Evolutionary conservation across 1,140 invertebrate species (phyloP), one percentile per base, ranked within the genome.

Genomic region (Zaprionus kolodkinae): DNA sequence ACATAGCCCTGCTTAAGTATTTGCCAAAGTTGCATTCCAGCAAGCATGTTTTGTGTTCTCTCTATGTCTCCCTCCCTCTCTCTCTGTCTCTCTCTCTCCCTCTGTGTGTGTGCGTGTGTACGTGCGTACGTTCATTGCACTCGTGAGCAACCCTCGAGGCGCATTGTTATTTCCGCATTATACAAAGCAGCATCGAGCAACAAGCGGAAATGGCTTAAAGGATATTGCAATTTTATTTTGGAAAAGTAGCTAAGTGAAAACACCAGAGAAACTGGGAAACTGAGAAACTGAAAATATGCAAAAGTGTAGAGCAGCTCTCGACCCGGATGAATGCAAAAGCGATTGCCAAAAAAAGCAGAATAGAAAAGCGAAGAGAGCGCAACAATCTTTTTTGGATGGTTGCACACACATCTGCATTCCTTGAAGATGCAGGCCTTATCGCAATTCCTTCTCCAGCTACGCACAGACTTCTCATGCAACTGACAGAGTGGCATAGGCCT

Each of bases 181-280:
- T 56, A 73, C 71, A 82, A 72, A 87, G 61, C 67, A 65, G 64
- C 72, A 74, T 61, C 65, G 72, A 84, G 75, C 85, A 88, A 76
- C 78, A 76, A 85, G 78, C 85, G 85, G 85, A 89, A 85, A 89
- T 85, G 66, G 86, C 81, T 89, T 85, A 72, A 79, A 85, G 86
- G 86, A 85, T 89, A 85, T 84, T 79, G 78, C 85, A 89, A 72
- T 76, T 73, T 76, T 63, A 77, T 76, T 85, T 74, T 77, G 48
- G 63, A 66, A 71, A 63, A 77, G 65, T 55, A 65, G 60, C 64
- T 59, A 63, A 64, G 30, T 45, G 59, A 57, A 63, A 67, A 25
- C 66, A 30, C 54, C 21, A 45, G 40, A 48, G 50, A n/a, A 62
- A 65, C 72, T 52, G 55, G 71, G 64, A 77, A 74, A 21, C 21